phyloP scores from a whole-genome alignment of 2,888 invertebrate species.

The Eilema depressum region DNA sequence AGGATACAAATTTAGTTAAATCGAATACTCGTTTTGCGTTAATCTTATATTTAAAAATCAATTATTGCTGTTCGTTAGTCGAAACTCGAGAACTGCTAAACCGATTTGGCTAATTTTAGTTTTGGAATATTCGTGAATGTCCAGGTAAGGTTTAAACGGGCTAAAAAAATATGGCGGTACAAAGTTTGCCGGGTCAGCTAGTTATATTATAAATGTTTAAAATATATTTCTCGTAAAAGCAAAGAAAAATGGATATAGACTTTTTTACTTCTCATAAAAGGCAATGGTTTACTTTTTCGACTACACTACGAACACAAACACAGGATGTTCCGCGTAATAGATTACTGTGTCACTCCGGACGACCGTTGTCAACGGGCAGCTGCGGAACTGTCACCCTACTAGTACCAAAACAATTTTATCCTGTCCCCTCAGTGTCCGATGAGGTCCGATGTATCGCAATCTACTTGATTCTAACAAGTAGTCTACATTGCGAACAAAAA shows the following conservation, averaged over 20 bases:
- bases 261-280: slow-evolving; percentile 46
- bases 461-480: slow-evolving; percentile 56
- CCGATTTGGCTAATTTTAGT: too few relatives aligned
- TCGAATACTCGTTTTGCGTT: too few relatives aligned
- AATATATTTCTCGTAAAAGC: too few relatives aligned
- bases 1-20: too few relatives aligned
- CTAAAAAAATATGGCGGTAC: too few relatives aligned
- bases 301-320: slow-evolving; percentile 45
- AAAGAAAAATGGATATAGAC: background rate
- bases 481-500: slow-evolving; percentile 26
- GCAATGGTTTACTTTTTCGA: slow-evolving; percentile 44
- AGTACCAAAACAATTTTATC: slow-evolving; percentile 56
- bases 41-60: too few relatives aligned
- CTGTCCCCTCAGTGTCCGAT: slow-evolving; percentile 43
- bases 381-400: slow-evolving; percentile 64
- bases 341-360: slow-evolving; percentile 70
- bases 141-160: too few relatives aligned
- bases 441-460: slow-evolving; percentile 53
- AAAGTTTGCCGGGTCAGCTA: too few relatives aligned
- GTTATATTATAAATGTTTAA: too few relatives aligned
- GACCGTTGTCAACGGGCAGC: slow-evolving; percentile 74
- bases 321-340: slow-evolving; percentile 65
- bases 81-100: too few relatives aligned
- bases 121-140: too few relatives aligned
- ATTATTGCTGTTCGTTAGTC: too few relatives aligned